These are phyloP conservation scores for Chymomyza costata DNA, from an alignment of 1,140 invertebrate genomes.

Conservation along the genomic window DNA sequence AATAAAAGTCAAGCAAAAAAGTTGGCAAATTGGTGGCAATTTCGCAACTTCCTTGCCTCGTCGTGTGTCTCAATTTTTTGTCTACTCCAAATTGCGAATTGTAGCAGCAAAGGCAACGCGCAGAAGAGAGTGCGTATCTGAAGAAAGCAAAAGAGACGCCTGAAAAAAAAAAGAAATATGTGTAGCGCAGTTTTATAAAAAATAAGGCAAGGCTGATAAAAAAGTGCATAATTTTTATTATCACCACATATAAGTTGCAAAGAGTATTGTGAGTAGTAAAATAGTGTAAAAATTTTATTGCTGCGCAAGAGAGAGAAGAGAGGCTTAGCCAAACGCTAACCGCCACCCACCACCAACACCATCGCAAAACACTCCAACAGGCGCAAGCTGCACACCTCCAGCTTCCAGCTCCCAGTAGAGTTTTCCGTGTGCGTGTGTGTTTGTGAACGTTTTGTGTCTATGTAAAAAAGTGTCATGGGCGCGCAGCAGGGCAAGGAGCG, in stretches of 20 bases:
- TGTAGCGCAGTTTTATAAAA: slow-evolving; percentile 57
- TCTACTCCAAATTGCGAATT: slow-evolving; percentile 63
- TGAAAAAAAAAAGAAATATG: slow-evolving; percentile 39
- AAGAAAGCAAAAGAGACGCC: slow-evolving; percentile 41
- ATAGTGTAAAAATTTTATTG: slow-evolving; percentile 28
- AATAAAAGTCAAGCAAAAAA: slow-evolving; percentile 32
- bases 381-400: slow-evolving; percentile 6
- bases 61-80: slow-evolving; percentile 27
- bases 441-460: slow-evolving; percentile 9
- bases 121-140: slow-evolving; percentile 34
- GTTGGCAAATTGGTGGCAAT: slow-evolving; percentile 16
- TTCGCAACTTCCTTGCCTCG: slow-evolving; percentile 57
- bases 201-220: slow-evolving; percentile 29
- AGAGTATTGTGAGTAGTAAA: slow-evolving; percentile 14
- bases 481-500: slow-evolving; percentile 91
- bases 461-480: slow-evolving; percentile 83
- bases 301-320: slow-evolving; percentile 17
- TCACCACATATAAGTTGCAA: slow-evolving; percentile 13
- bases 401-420: too few species aligned
- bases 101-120: slow-evolving; percentile 38
- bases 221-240: slow-evolving; percentile 40
- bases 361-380: slow-evolving; percentile 3
- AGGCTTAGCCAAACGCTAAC: slow-evolving; percentile 13
- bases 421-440: slow-evolving; percentile 20
- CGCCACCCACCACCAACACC: slow-evolving; percentile 23